Evolutionary conservation across 2,888 invertebrate genomes (phyloP), one percentile per base, ranked within the genome.

Genomic region (Ennomos fuscantarius): DNA sequence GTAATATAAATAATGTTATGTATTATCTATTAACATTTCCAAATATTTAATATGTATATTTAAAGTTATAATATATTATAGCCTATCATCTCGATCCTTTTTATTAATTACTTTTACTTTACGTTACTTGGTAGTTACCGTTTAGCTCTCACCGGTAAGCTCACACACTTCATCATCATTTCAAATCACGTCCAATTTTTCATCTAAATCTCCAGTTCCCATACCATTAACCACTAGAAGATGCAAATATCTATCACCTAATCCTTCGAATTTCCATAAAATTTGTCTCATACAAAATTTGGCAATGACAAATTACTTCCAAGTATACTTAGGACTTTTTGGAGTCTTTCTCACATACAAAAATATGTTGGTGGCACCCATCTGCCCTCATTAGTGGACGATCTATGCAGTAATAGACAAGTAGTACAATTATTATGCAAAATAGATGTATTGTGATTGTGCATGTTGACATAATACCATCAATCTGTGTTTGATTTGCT

Each of bases 381-480:
- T 83, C 86, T 86, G 86, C 81, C 68, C 79, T 75, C 74, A 74
- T 79, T 80, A 76, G 74, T 64, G 66, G 69, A 87, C 86, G 86
- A 82, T 84, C 84, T 84, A 89, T 89, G 84, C 87, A 88, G 74
- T 87, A 85, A 89, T 87, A 87, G 87, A 84, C 82, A 76, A 78
- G 81, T 75, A 81, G 82, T 82, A 81, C 78, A 72, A 84, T 87
- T 90, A 80, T 91, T 76, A 92, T 92, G 92, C 86, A 86, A 91
- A 91, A 78, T 76, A 74, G 72, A 68, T 60, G 74, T 70, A 82
- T 87, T 89, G 78, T 84, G 82, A 83, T 87, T 83, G 87, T 83
- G 79, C 73, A 86, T 89, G 90, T 90, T 91, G 92, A 89, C 89
- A 91, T 91, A 91, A 91, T 90, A 90, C 87, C 86, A 90, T 89